Evolutionary conservation across 1,140 invertebrate species (phyloP), one percentile per base, ranked within the genome.

Genomic region (Helicoverpa zea): DNA sequence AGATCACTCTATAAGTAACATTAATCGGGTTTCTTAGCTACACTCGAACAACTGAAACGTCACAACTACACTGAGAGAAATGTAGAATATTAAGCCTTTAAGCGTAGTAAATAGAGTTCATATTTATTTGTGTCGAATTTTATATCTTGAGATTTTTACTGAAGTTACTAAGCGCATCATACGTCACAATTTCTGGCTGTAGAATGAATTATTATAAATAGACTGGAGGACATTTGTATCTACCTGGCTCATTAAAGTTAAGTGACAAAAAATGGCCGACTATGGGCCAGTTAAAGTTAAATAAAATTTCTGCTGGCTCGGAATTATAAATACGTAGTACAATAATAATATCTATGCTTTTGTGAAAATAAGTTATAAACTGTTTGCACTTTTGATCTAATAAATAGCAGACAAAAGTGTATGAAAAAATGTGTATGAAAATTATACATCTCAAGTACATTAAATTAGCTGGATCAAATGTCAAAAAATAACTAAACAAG

Each of bases 1-100:
- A 89, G 89, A 86, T 92, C 86, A 82, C 84, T 85, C 87, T 92
- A 90, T 94, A 91, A 94, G 93, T 94, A 93, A 94, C 93, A 94
- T 94, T 94, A 94, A 94, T 94, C 89, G 91, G 87, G 88, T 89
- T 89, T 88, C 80, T 63, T 70, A 79, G 64, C 52, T 18, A 18
- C 76, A 9, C 30, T 11, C 29, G 12, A 43, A 68, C 30, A 30
- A 13, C 13, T 10, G 58, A 79, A 79, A 79, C 5, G 76, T 18
- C 30, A 0, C 12, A 79, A 70, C n/a, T 23, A 0, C 3, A 3
- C 12, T 12, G 12, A 30, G 47, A 1, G 10, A 14, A 3, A 12
- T 47, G 1, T 2, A 58, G 3, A 59, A 70, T 18, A 35, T 29
- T 30, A 11, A 61, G 49, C 73, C 43, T 23, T 61, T 61, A 29